Evolutionary conservation across 2,888 invertebrate species (phyloP).

Genomic region (Volucella zonaria): DNA sequence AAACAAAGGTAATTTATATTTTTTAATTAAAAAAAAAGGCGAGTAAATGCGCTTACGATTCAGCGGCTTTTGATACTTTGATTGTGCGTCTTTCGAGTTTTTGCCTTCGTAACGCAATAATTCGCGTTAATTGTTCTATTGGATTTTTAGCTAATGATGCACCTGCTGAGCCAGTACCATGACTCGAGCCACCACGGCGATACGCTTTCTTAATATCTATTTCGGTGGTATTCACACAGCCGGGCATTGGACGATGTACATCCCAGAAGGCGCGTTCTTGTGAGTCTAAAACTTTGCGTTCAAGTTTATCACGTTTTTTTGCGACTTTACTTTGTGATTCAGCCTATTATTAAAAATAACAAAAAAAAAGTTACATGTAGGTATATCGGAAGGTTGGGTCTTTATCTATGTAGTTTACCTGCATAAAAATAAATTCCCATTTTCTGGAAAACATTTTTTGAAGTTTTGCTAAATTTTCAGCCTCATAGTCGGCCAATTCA

Average conservation of each 20-base stretch:
- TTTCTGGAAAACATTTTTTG: slow-evolving; percentile 99
- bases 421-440: slow-evolving; percentile 99
- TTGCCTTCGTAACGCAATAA: slow-evolving; percentile 89
- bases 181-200: slow-evolving; percentile 83
- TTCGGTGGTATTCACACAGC: slow-evolving; percentile 99
- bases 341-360: slow-evolving; percentile 77
- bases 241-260: slow-evolving; percentile 99
- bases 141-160: slow-evolving; percentile 82
- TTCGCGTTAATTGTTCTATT: slow-evolving; percentile 83
- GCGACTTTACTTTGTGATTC: slow-evolving; percentile 92
- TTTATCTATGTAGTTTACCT: slow-evolving; percentile 84
- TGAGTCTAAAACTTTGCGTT: slow-evolving; percentile 98
- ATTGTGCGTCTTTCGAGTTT: slow-evolving; percentile 93
- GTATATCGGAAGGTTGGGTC: background rate
- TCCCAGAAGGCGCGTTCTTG: slow-evolving; percentile 99
- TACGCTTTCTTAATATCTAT: slow-evolving; percentile 98
- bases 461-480: slow-evolving; percentile 97
- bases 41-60: slow-evolving; percentile 88
- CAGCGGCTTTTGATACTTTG: slow-evolving; percentile 96
- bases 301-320: slow-evolving; percentile 98
- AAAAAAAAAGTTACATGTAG: background rate
- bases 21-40: background rate
- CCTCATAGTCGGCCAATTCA: slow-evolving; percentile 99
- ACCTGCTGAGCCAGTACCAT: slow-evolving; percentile 82
- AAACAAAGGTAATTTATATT: background rate